These are phyloP conservation scores for Cnemophilus loriae DNA, from an alignment of 2,113 vertebrate genomes.

Conservation along the genomic window DNA sequence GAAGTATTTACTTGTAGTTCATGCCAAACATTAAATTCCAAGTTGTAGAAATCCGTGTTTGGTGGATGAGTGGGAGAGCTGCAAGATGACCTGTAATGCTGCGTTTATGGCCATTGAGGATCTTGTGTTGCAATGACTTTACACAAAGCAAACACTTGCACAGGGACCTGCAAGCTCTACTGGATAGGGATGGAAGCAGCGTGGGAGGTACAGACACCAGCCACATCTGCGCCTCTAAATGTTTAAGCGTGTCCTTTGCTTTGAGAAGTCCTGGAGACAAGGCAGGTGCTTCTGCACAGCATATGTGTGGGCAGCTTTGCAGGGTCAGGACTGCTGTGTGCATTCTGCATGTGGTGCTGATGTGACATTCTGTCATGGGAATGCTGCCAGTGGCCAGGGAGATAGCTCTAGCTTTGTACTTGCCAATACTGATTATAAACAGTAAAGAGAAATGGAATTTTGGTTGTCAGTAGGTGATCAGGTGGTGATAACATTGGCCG, in stretches of 20 bases:
- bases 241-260: neutral
- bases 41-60: neutral
- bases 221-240: neutral
- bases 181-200: neutral
- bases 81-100: neutral
- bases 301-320: neutral
- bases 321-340: neutral
- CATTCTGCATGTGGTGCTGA: neutral
- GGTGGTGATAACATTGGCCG: neutral
- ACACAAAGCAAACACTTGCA: neutral
- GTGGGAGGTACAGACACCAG: neutral
- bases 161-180: neutral
- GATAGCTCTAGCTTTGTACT: neutral
- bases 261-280: neutral
- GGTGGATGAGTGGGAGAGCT: neutral
- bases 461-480: neutral
- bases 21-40: neutral
- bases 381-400: neutral
- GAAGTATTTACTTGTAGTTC: neutral
- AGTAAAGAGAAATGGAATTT: neutral
- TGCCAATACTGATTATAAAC: neutral
- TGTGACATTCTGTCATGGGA: accelerated
- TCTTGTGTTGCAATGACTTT: neutral
- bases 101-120: neutral
- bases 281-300: neutral